Evolutionary conservation across 2,113 vertebrate genomes (phyloP), one percentile per base, ranked within the genome.

Genomic region (Arothron firmamentum): DNA sequence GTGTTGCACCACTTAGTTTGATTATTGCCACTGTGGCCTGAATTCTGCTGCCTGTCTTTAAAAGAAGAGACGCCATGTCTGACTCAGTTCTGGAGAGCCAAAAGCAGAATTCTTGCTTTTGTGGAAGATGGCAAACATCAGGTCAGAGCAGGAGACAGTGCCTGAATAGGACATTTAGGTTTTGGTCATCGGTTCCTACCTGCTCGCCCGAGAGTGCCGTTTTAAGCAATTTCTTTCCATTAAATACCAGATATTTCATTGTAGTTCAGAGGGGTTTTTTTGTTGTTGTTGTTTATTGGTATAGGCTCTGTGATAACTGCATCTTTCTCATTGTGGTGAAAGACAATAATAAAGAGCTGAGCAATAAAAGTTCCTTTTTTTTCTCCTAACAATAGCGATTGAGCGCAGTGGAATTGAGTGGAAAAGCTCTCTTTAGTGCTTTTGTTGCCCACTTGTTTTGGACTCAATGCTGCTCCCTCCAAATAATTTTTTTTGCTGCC

Each of bases 381-480:
- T 67, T 15, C 21, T 7, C 28, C 15, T 56, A 52, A 53, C 61
- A 63, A 50, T 76, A 46, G 49, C 31, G 65, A 51, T 69, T 59
- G 69, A 67, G 48, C 73, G 50, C 75, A 52, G 67, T 66, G 70
- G 64, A 68, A 62, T 59, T 53, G 58, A 67, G 59, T 55, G 62
- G 62, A 67, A 72, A 65, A 13, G 19, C 31, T 52, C 63, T 70
- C 54, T 77, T 67, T 67, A 75, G 62, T 17, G 11, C 73, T 76
- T 77, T 83, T 78, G 73, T 79, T 45, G 65, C 53, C 63, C 50
- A 52, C 69, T 82, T 69, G 70, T 72, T 69, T 74, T 72, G 56
- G 67, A 34, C 73, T 60, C 61, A 59, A 77, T 65, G 66, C 70
- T 47, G 63, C 67, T 34, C n/a, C 57, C 61, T 56, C 59, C 51